Conservation (phyloP, 1,140 invertebrate species). For the Episyrphus balteatus region DNA sequence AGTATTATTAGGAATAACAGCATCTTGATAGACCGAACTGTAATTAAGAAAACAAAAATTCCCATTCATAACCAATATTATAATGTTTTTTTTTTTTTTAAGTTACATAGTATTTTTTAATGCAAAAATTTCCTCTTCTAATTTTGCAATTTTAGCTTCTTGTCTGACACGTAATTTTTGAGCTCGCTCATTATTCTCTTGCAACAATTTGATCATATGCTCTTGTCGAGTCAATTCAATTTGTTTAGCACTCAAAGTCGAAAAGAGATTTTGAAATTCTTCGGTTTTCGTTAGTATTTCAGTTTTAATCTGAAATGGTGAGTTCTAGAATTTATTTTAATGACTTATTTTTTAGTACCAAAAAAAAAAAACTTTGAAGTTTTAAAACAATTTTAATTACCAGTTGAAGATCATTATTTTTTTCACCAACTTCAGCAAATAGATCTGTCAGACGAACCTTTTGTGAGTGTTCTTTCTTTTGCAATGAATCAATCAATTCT, state of each 20-base stretch:
- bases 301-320: constrained; percentile 38
- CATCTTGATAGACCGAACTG: constrained; percentile 6
- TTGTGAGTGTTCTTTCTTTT: constrained; percentile 13
- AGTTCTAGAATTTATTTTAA: background rate
- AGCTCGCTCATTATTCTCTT: constrained; percentile 46
- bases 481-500: constrained; percentile 15
- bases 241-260: constrained; percentile 44
- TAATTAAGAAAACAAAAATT: background rate
- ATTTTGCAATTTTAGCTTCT: constrained; percentile 46
- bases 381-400: constrained; percentile 5
- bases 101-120: constrained; percentile 22
- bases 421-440: constrained; percentile 10
- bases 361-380: background rate
- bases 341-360: background rate
- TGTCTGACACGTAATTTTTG: constrained; percentile 47
- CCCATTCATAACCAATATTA: background rate
- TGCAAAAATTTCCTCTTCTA: constrained; percentile 39
- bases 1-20: background rate
- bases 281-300: constrained; percentile 43
- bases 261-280: constrained; percentile 42
- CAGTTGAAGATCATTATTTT: constrained; percentile 14
- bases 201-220: constrained; percentile 46
- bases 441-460: constrained; percentile 11
- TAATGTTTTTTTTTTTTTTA: background rate
- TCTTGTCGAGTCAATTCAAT: constrained; percentile 44